A percentile compares a stretch with the other conserved stretches of the same genome.
These are phyloP conservation scores for Mus spicilegus DNA, from an alignment of 2,113 vertebrate species.

Conservation along the genomic window DNA sequence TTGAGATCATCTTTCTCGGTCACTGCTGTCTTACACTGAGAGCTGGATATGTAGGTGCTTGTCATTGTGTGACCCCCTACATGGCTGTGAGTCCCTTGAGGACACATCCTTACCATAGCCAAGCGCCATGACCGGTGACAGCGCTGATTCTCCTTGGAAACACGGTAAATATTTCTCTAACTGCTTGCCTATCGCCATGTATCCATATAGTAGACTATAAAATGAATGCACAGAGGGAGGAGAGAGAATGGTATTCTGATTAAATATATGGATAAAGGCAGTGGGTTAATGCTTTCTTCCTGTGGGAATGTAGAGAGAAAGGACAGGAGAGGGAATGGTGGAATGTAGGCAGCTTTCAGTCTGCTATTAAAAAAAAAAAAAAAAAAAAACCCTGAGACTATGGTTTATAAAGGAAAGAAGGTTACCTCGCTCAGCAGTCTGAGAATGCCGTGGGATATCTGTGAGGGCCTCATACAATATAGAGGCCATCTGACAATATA, in stretches of 20 bases:
- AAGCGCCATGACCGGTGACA: background rate
- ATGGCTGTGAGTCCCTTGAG: background rate
- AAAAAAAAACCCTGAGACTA: background rate
- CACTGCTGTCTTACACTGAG: background rate
- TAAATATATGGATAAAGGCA: background rate
- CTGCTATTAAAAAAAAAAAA: background rate
- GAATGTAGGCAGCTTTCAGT: background rate
- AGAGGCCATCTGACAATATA: background rate
- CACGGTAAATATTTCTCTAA: background rate
- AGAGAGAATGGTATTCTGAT: background rate
- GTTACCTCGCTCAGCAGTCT: background rate
- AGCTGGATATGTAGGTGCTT: background rate
- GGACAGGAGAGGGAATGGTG: background rate
- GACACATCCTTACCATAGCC: background rate
- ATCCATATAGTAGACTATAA: background rate
- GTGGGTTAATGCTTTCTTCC: background rate
- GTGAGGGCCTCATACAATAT: background rate
- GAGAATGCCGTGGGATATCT: background rate
- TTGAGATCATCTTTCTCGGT: background rate
- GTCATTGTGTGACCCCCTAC: background rate
- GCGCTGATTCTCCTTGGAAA: background rate
- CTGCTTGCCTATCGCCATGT: background rate
- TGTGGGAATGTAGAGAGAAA: background rate
- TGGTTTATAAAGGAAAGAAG: background rate
- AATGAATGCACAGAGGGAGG: background rate